Percentiles rank a stretch among this genome's conserved stretches.
These are phyloP conservation scores for Eurosta solidaginis DNA, from an alignment of 1,140 invertebrate species.

Conservation along the genomic window DNA sequence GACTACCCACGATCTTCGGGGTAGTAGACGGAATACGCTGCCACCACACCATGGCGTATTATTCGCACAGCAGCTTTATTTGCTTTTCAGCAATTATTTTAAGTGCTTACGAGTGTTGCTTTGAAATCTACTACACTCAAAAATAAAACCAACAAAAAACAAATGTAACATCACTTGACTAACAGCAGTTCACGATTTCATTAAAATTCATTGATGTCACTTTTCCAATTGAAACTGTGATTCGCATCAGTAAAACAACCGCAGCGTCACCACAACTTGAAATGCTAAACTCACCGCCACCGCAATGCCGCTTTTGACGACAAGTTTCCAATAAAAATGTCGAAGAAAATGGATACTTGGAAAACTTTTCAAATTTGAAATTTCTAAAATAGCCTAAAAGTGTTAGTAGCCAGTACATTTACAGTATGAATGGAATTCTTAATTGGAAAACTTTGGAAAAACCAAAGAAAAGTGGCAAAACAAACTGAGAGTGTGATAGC, in stretches of 20 bases:
- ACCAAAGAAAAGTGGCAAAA: conserved; percentile 23
- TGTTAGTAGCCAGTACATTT: background rate
- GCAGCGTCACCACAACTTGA: conserved; percentile 6
- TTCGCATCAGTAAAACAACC: conserved; percentile 18
- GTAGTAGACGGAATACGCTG: no score
- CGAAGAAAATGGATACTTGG: conserved; percentile 24
- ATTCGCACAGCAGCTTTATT: no score
- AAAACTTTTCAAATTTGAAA: conserved; percentile 32
- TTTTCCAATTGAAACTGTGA: background rate
- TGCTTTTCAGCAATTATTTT: background rate
- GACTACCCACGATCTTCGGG: no score
- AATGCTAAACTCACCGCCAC: conserved; percentile 12
- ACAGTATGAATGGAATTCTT: conserved; percentile 29
- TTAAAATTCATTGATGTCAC: conserved; percentile 12
- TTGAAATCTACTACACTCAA: background rate
- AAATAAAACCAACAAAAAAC: no score
- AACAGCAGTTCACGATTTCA: no score
- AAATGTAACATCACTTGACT: background rate
- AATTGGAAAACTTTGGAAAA: conserved; percentile 32
- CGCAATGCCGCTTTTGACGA: conserved; percentile 20
- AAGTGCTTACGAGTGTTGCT: background rate
- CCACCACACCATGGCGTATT: no score
- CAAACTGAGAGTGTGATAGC: background rate
- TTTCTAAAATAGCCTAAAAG: conserved; percentile 30
- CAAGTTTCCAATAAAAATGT: conserved; percentile 22